Percentiles rank a stretch among this genome's conserved stretches.
These are phyloP conservation scores for Centroberyx gerrardi DNA, from an alignment of 2,797 vertebrate species.

Conservation along the genomic window DNA sequence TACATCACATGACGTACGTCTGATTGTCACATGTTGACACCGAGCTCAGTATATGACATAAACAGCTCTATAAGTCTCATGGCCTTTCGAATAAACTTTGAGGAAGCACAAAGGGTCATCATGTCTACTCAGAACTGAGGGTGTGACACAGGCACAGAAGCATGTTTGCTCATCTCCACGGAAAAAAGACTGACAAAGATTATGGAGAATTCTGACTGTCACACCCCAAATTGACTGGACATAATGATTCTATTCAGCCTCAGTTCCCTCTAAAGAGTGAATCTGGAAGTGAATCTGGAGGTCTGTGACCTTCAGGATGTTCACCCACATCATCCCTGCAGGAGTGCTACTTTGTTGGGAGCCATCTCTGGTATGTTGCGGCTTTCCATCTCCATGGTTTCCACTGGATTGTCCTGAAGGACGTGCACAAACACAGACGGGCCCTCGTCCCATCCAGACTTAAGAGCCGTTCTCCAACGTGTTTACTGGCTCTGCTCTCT, in stretches of 20 bases:
- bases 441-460: constrained; percentile 43
- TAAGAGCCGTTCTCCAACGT: constrained; percentile 48
- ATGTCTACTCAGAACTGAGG: not conserved
- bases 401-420: constrained; percentile 39
- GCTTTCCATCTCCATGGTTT: constrained; percentile 34
- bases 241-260: no score
- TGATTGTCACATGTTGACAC: constrained; percentile 59
- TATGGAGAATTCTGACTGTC: not conserved
- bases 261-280: not conserved
- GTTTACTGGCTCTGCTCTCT: constrained; percentile 43
- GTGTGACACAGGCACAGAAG: not conserved
- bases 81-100: constrained; percentile 17
- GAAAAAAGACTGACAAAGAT: not conserved
- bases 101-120: not conserved
- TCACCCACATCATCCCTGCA: constrained; percentile 19
- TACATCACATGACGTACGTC: constrained; percentile 47
- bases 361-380: not conserved
- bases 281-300: not conserved
- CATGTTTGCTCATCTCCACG: not conserved
- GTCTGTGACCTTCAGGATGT: not conserved
- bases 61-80: constrained; percentile 16
- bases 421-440: constrained; percentile 59
- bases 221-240: not conserved
- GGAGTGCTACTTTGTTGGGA: not conserved
- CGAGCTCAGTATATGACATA: constrained; percentile 10